phyloP scores from a whole-genome alignment of 2,888 invertebrate species.

The Drosophila leonis region DNA sequence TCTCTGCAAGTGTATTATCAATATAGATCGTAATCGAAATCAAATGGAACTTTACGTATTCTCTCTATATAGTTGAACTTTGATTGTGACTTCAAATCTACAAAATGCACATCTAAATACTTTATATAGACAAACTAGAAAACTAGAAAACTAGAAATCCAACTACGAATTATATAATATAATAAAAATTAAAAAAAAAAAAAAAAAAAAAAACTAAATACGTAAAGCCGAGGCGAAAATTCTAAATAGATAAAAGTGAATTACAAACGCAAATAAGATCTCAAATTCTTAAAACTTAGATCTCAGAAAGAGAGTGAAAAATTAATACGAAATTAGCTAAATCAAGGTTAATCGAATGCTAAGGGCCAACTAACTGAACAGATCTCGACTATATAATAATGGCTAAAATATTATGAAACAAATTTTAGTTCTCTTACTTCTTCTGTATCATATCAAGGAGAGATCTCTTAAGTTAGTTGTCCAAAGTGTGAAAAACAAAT shows the following conservation, averaged over 20 bases:
- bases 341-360: conserved; percentile 6
- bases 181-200: conserved; percentile 2
- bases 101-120: conserved; percentile 44
- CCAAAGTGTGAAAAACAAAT: conserved; percentile 21
- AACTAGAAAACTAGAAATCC: conserved; percentile 3
- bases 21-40: not conserved
- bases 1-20: conserved; percentile 12
- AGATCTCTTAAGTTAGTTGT: conserved; percentile 20
- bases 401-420: not conserved
- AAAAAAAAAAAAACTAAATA: too few relatives aligned
- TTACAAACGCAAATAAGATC: not conserved
- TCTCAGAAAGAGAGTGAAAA: not conserved
- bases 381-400: not conserved
- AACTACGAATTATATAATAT: not conserved
- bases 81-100: conserved; percentile 26
- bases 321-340: conserved; percentile 29
- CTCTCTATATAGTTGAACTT: conserved; percentile 27
- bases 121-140: conserved; percentile 11
- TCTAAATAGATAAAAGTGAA: conserved; percentile 4
- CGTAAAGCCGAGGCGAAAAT: conserved; percentile 30
- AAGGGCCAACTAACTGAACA: conserved; percentile 12
- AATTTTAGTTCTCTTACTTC: not conserved
- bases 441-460: conserved; percentile 39
- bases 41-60: conserved; percentile 15
- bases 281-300: conserved; percentile 8